These are phyloP conservation scores for Ornithoptera priamus DNA, from an alignment of 2,888 invertebrate genomes.

Conservation along the genomic window DNA sequence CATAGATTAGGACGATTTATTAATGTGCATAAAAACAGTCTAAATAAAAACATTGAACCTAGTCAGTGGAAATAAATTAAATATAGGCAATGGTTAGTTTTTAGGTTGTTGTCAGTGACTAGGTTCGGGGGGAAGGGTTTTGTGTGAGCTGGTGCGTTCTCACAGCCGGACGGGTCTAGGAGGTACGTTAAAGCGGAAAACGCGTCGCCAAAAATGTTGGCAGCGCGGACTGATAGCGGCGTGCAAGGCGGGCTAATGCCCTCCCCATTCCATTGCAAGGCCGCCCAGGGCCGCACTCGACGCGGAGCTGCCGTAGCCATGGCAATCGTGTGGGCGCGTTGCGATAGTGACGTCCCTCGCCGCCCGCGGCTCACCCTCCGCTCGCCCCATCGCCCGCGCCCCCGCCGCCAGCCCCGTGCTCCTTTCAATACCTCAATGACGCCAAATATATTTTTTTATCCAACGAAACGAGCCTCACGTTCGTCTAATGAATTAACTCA, in stretches of 20 bases:
- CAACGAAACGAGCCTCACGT: no score
- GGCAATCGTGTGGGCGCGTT: conserved; percentile 69
- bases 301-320: conserved; percentile 59
- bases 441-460: conserved; percentile 42
- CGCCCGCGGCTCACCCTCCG: conserved; percentile 41
- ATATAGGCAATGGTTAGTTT: background rate
- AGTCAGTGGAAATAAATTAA: no score
- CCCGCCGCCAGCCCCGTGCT: conserved; percentile 47
- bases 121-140: conserved; percentile 23
- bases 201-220: conserved; percentile 62
- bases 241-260: conserved; percentile 77
- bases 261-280: conserved; percentile 80
- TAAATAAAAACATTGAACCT: no score
- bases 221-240: conserved; percentile 70
- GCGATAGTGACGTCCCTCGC: conserved; percentile 68
- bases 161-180: conserved; percentile 37
- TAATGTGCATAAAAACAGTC: no score
- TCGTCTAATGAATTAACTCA: no score
- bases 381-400: conserved; percentile 33
- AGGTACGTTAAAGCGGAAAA: conserved; percentile 55
- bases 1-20: no score
- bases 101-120: conserved; percentile 16
- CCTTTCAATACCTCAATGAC: conserved; percentile 75
- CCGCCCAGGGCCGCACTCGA: conserved; percentile 77
- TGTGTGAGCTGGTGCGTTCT: conserved; percentile 29